A percentile compares a stretch with the other conserved stretches of the same genome.
These are phyloP conservation scores for Brachionus sp. DNA, from an alignment of 1,140 invertebrate species.

Conservation along the genomic window DNA sequence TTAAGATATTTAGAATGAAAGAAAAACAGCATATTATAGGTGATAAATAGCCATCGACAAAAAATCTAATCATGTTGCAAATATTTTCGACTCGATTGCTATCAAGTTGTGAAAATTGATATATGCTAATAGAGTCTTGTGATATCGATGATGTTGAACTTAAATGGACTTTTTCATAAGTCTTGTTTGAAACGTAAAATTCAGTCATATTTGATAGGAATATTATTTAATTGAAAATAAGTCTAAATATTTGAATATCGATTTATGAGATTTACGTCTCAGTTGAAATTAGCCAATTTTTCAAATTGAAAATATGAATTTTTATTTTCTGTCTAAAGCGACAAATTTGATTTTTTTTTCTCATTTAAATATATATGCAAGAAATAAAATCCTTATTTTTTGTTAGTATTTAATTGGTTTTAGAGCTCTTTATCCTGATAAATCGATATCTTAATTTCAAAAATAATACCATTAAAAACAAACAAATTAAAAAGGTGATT, in stretches of 20 bases:
- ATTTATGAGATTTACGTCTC: neutral
- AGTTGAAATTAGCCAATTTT: neutral
- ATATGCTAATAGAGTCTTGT: neutral
- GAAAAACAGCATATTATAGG: neutral
- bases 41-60: conserved; percentile 1
- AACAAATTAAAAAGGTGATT: no score
- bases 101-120: neutral
- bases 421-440: no score
- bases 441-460: no score
- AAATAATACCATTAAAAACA: no score
- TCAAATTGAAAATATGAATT: no score
- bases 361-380: no score
- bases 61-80: neutral
- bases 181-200: neutral
- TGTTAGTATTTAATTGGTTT: no score
- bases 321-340: neutral
- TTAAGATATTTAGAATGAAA: conserved; percentile 9
- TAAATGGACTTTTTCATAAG: neutral
- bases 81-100: neutral
- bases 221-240: neutral
- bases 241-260: neutral
- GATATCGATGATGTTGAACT: neutral
- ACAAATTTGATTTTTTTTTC: neutral
- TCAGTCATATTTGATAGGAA: neutral
- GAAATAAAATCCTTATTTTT: no score